Percentiles rank a stretch among this genome's conserved stretches.
Conservation (phyloP, 2,888 invertebrate genomes). For the Cataglyphis livida region DNA sequence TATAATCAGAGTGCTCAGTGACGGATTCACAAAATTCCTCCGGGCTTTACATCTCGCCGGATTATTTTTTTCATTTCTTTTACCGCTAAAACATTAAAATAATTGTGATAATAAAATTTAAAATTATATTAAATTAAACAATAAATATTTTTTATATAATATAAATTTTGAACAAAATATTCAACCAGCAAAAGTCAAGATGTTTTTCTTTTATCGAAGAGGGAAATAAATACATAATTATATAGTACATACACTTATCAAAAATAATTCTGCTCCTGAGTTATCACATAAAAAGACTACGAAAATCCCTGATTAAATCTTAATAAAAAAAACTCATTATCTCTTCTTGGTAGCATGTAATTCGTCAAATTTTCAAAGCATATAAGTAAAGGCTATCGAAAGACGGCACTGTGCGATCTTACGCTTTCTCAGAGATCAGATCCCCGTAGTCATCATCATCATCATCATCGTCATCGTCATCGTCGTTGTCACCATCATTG, state of each 20-base stretch:
- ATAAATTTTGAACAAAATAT: neutral
- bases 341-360: neutral
- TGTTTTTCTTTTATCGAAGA: neutral
- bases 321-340: neutral
- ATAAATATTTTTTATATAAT: neutral
- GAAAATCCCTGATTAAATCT: neutral
- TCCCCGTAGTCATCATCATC: neutral
- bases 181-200: neutral
- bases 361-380: neutral
- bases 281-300: neutral
- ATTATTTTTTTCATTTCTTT: neutral
- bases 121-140: neutral
- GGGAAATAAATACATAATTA: no score
- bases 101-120: neutral
- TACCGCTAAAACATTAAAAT: neutral
- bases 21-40: slow-evolving; percentile 1
- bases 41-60: neutral
- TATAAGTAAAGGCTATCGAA: neutral
- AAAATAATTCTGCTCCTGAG: neutral
- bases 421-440: slow-evolving; percentile 36
- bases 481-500: slow-evolving; percentile 60
- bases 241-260: neutral
- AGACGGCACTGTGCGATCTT: slow-evolving; percentile 3
- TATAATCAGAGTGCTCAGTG: slow-evolving; percentile 41
- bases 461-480: slow-evolving; percentile 10